Base-by-base conservation (phyloP, 2,113 vertebrate genomes). In the Grantiella picta region DNA sequence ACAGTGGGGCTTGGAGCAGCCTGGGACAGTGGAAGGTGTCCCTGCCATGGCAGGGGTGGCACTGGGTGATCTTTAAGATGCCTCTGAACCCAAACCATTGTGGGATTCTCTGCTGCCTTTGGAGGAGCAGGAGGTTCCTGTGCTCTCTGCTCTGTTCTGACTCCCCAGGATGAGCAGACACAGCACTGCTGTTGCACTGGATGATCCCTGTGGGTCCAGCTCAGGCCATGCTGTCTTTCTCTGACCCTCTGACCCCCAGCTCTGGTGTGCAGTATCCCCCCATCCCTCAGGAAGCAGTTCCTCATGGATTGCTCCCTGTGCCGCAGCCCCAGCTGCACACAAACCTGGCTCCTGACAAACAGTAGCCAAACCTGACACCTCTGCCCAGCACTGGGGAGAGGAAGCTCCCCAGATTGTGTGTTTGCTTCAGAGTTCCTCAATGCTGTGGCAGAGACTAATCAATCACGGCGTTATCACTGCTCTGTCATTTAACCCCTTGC, bases 201-300 rank as follows among this genome's bases (percentile, higher is more conserved):
- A 21, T 31, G 61, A 31, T 31, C 40, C 60, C 7, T 40, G 60
- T 19, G 25, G 16, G 60, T 20, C 60, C 40, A 44, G 20, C 40
- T 31, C 61, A 44, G 40, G 13, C 42, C 40, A 33, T 31, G 10
- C 29, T 44, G 13, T 44, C 29, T 20, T 64, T 53, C 28, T 53
- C 28, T 53, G 52, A 29, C 27, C 52, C 61, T 16, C 61, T 64
- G 61, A 16, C 7, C 65, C 65, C 56, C 59, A 10, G 10, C 10
- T 4, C 87, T 52, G 31, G 8, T 27, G 61, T 82, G 47, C 57
- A 63, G n/a, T 1, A 33, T 12, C 4, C 10, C 53, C 52, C 5
- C 18, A n/a, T 10, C 33, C 59, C 36, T 69, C 7, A 12, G 59
- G 40, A 86, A 54, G 38, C 0, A 0, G 0, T 77, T 86, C n/a